A percentile compares a stretch with the other conserved stretches of the same genome.
Evolutionary conservation across 2,113 vertebrate species (phyloP).

Genomic region (Xerus inauris): DNA sequence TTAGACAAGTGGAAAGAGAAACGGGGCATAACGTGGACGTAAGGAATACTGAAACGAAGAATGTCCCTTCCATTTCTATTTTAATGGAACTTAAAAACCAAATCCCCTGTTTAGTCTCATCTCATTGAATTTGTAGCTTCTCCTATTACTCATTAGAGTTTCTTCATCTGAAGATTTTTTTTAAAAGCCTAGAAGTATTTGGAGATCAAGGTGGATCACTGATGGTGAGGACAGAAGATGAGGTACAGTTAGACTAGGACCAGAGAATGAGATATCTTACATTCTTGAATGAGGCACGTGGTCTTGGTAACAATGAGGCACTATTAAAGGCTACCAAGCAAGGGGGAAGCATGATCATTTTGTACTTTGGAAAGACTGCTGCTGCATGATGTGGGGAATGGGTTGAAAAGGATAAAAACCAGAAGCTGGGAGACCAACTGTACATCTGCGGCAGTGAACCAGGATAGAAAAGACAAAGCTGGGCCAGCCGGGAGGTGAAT

Average conservation of each 20-base stretch:
- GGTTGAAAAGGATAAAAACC: neutral
- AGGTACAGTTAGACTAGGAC: neutral
- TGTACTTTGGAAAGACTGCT: neutral
- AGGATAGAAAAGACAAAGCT: neutral
- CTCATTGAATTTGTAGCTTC: slow-evolving; percentile 36
- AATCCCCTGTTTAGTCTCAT: slow-evolving; percentile 13
- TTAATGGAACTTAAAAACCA: slow-evolving; percentile 2
- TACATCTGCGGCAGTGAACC: neutral
- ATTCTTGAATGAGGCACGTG: neutral
- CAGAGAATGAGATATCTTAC: neutral
- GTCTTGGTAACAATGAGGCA: neutral
- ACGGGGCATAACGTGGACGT: neutral
- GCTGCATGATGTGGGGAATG: neutral
- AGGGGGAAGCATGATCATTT: neutral
- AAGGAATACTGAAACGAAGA: neutral
- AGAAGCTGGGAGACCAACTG: neutral
- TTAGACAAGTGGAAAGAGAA: neutral
- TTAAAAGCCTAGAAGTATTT: neutral
- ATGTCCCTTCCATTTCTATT: neutral
- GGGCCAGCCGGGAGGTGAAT: neutral
- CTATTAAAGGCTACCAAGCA: neutral
- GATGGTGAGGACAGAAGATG: neutral
- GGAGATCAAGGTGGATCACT: neutral
- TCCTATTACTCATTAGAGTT: neutral
- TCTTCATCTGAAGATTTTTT: neutral